Conservation (phyloP, 2,113 vertebrate genomes). For the Sebastes schlegelii region DNA sequence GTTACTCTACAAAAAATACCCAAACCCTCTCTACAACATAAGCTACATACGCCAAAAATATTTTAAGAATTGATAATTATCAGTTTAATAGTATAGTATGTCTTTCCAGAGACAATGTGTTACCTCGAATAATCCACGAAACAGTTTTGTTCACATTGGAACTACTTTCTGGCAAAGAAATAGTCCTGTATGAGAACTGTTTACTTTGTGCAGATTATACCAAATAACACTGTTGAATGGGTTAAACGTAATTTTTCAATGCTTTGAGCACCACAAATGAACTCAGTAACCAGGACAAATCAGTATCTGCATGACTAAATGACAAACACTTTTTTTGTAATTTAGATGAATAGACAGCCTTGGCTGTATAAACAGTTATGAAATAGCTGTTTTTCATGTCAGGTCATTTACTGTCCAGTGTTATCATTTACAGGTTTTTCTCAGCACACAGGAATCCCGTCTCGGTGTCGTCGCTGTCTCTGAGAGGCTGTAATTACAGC, state of each 20-base stretch:
- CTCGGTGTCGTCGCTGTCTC: not conserved
- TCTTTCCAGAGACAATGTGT: not conserved
- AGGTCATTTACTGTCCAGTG: not conserved
- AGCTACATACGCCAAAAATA: no score
- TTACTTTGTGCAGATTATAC: not conserved
- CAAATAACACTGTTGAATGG: not conserved
- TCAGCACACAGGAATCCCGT: slow-evolving; percentile 4
- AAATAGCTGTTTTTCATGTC: not conserved
- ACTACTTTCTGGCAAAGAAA: no score
- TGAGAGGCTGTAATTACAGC: slow-evolving; percentile 5
- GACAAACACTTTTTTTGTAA: not conserved
- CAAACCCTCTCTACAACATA: no score
- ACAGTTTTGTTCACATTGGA: not conserved
- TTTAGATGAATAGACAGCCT: not conserved
- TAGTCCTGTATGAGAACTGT: not conserved
- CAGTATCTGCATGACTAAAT: not conserved
- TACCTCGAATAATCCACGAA: not conserved
- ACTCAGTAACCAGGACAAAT: not conserved
- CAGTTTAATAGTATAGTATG: not conserved
- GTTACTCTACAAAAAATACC: no score
- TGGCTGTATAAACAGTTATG: no score
- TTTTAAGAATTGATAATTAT: not conserved
- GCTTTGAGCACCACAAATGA: no score
- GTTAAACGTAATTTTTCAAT: not conserved
- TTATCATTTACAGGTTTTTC: not conserved